phyloP scores from a whole-genome alignment of 2,113 vertebrate species.

The Oryctolagus cuniculus region DNA sequence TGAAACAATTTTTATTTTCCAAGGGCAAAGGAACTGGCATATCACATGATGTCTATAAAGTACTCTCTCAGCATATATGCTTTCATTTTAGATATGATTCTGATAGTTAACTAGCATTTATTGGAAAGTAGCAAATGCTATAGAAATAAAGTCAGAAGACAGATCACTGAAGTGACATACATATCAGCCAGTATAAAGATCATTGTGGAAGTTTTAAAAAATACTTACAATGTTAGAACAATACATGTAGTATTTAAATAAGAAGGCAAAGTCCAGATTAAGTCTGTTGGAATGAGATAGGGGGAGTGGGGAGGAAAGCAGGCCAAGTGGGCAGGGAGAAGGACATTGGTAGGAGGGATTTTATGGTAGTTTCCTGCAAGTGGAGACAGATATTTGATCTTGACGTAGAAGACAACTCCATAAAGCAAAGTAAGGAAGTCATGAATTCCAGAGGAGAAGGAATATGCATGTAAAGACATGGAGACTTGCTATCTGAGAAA shows the following conservation, averaged over 20 bases:
- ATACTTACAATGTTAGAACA: background rate
- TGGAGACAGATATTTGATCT: background rate
- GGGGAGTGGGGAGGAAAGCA: background rate
- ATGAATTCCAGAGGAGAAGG: background rate
- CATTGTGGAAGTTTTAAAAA: background rate
- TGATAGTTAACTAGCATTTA: background rate
- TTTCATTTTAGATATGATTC: slow-evolving; percentile 19
- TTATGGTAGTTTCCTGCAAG: background rate
- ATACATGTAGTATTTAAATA: background rate
- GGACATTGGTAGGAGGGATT: background rate
- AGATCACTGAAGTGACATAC: background rate
- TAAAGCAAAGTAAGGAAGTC: background rate
- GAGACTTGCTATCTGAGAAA: background rate
- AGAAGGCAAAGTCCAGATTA: background rate
- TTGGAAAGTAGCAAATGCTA: background rate
- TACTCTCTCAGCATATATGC: background rate
- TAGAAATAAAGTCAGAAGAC: background rate
- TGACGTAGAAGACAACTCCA: background rate
- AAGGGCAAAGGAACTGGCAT: slow-evolving; percentile 1
- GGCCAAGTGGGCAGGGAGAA: background rate
- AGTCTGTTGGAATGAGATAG: background rate
- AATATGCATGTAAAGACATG: background rate
- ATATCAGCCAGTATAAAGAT: background rate
- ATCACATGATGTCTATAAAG: background rate
- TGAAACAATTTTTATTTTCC: background rate